Conservation (phyloP, 2,797 vertebrate species). For the Sibirionetta formosa region DNA sequence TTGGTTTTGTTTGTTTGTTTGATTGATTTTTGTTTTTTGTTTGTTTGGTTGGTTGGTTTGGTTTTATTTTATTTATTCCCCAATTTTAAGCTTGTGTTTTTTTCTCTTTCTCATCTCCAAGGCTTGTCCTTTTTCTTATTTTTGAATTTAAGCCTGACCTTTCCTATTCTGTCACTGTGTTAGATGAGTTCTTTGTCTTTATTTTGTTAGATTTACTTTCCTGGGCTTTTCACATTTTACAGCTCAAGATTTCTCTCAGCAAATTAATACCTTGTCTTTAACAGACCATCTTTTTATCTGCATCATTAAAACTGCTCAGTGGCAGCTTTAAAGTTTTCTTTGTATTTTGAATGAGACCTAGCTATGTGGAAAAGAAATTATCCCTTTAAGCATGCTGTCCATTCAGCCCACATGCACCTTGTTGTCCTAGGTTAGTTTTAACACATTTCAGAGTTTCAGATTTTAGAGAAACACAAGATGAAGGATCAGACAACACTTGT, state of each 20-base stretch:
- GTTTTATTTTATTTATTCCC: rapidly evolving
- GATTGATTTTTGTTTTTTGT: too few relatives aligned
- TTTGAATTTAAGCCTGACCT: slow-evolving; percentile 34
- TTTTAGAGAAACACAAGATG: not conserved
- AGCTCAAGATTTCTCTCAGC: not conserved
- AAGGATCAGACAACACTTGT: not conserved
- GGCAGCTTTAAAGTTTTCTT: not conserved
- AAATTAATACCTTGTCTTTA: not conserved
- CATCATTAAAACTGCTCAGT: not conserved
- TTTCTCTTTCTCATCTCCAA: not conserved
- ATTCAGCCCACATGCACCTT: not conserved
- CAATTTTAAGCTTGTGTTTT: not conserved
- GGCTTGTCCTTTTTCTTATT: slow-evolving; percentile 7
- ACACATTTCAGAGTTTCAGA: not conserved
- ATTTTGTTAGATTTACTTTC: slow-evolving; percentile 23
- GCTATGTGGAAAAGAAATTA: not conserved
- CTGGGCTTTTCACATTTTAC: not conserved
- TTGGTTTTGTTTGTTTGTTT: too few relatives aligned
- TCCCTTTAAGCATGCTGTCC: not conserved
- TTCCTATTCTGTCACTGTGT: slow-evolving; percentile 1
- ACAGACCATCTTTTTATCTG: not conserved
- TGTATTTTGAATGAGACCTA: not conserved
- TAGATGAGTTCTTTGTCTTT: not conserved
- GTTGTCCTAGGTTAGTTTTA: not conserved
- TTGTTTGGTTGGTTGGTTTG: too few relatives aligned